These are phyloP conservation scores for Pogona vitticeps DNA, from an alignment of 2,113 vertebrate species.

Conservation along the genomic window DNA sequence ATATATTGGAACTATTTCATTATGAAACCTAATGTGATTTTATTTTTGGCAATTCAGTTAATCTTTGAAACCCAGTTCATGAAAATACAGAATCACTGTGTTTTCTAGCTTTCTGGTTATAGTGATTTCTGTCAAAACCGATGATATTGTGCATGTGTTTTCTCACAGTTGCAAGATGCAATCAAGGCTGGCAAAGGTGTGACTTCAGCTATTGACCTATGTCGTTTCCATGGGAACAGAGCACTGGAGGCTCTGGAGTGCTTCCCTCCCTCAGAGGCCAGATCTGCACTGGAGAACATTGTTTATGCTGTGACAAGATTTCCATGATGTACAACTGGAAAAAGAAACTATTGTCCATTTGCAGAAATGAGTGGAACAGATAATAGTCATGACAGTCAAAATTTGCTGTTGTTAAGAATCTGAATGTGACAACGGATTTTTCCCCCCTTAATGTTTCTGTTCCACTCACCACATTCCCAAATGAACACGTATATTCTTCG, in stretches of 20 bases:
- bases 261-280: constrained; percentile 95
- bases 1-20: constrained; percentile 14
- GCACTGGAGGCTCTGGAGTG: constrained; percentile 91
- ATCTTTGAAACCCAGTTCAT: not conserved
- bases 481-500: constrained; percentile 54
- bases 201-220: constrained; percentile 92
- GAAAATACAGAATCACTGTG: constrained; percentile 26
- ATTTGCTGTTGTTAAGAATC: constrained; percentile 21
- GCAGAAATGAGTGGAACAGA: not conserved
- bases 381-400: not conserved
- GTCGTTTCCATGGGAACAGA: constrained; percentile 92
- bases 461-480: constrained; percentile 44
- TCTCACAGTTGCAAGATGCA: constrained; percentile 85
- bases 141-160: constrained; percentile 73
- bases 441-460: not conserved
- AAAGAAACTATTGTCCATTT: constrained; percentile 38
- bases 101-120: not conserved
- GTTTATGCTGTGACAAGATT: constrained; percentile 90
- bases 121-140: constrained; percentile 34
- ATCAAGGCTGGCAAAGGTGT: constrained; percentile 94
- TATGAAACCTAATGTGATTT: not conserved
- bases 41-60: not conserved
- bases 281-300: constrained; percentile 95
- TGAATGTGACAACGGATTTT: constrained; percentile 36
- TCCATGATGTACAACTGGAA: constrained; percentile 72